Percentiles rank a stretch among this genome's conserved stretches.
These are phyloP conservation scores for Zaprionus africanus DNA, from an alignment of 1,140 invertebrate species.

Conservation along the genomic window DNA sequence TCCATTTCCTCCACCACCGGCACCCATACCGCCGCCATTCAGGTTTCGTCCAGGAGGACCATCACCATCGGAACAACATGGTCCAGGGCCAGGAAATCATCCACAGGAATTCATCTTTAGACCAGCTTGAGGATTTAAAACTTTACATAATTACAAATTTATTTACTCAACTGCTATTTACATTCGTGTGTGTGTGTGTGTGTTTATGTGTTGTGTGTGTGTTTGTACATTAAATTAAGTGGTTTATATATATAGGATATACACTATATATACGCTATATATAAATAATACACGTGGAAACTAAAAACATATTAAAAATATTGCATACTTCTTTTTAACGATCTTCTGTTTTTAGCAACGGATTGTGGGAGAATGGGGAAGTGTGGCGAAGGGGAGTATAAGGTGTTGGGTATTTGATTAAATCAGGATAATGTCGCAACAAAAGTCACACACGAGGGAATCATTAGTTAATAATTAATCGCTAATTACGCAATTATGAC, in stretches of 20 bases:
- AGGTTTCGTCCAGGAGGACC: background rate
- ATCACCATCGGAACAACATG: background rate
- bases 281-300: constrained; percentile 69
- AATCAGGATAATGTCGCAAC: constrained; percentile 59
- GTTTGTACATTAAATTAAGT: constrained; percentile 71
- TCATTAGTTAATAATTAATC: no score
- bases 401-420: constrained; percentile 55
- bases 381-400: constrained; percentile 1
- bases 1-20: background rate
- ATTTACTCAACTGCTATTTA: constrained; percentile 68
- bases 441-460: constrained; percentile 47
- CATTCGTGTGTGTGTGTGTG: constrained; percentile 70
- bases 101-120: constrained; percentile 37
- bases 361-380: background rate
- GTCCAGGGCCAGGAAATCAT: no score
- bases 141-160: constrained; percentile 75
- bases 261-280: constrained; percentile 10
- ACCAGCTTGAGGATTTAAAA: constrained; percentile 25
- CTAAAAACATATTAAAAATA: constrained; percentile 70
- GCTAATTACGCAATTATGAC: constrained; percentile 55
- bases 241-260: constrained; percentile 58
- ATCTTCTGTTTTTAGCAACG: constrained; percentile 18
- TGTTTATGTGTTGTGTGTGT: constrained; percentile 39
- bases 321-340: constrained; percentile 58
- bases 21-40: background rate